Percentiles rank a stretch among this genome's conserved stretches.
These are phyloP conservation scores for Telmatherina bonti DNA, from an alignment of 2,797 vertebrate species.

Conservation along the genomic window DNA sequence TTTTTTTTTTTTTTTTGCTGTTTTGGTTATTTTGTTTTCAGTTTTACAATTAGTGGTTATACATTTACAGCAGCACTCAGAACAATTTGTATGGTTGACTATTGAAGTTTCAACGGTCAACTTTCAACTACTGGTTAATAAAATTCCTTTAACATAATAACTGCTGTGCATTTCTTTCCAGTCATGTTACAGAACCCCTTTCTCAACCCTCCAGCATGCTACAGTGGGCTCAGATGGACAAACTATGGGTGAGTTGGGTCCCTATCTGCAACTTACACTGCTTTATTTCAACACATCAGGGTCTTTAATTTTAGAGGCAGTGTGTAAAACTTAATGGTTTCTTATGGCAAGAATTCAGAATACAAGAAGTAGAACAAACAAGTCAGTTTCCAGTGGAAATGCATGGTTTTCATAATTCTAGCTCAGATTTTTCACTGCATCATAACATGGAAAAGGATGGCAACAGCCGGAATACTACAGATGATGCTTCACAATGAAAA, in stretches of 20 bases:
- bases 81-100: neutral
- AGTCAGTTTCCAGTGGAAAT: no score
- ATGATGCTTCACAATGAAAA: no score
- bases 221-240: neutral
- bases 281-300: neutral
- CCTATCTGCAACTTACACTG: neutral
- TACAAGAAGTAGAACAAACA: neutral
- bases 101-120: neutral
- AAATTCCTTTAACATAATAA: neutral
- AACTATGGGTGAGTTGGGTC: neutral
- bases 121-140: no score
- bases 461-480: no score
- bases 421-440: no score
- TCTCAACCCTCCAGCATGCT: neutral
- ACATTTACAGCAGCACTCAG: neutral
- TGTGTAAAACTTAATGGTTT: neutral
- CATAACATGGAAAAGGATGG: no score
- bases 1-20: neutral
- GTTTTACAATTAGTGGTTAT: neutral
- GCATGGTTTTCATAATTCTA: neutral
- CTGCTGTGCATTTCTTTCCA: neutral
- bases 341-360: neutral
- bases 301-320: neutral
- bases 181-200: neutral
- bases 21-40: no score